Base-by-base conservation (phyloP, 2,888 invertebrate genomes). In the Eledona agricola region DNA sequence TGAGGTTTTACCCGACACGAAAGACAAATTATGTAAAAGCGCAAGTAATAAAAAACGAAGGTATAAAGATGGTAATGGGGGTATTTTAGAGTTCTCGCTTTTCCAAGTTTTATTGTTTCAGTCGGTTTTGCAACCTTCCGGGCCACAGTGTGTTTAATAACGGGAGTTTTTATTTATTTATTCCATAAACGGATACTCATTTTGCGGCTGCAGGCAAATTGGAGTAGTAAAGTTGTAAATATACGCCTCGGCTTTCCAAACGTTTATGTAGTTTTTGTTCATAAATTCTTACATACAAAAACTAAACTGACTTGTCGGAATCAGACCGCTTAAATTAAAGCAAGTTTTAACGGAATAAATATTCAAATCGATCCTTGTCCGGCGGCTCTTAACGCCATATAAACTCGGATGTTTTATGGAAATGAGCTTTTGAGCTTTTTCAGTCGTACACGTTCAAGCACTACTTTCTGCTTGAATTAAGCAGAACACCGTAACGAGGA, bases 21-120 rank as follows among this genome's bases (percentile, higher is more conserved):
- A 19, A 34, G 34, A 10, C 20, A 34, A 34, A 37, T 37, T 37
- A 22, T 37, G 25, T 12, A 37, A 37, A 35, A 23, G 7, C 10
- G n/a, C 22, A 9, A 23, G 15, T 23, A 13, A 34, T 34, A 37
- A 37, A 37, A 28, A 37, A 37, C n/a, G n/a, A n/a, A 23, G 23
- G 25, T 37, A 37, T 37, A 37, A 37, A 37, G 37, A 37, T 37
- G 37, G 23, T 37, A 37, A 37, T 37, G 25, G 23, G 3, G 9
- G 10, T 10, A 20, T 34, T 10, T 20, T 1, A 34, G 19, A 15
- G 12, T 34, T 20, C 9, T 35, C 20, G 3, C 20, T 4, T n/a
- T 11, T 35, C 10, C 34, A 22, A 16, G 6, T 35, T 35, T 35
- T 35, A 20, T 23, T 23, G 9, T 23, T 23, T 23, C 9, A 23